Conservation (phyloP, 2,113 vertebrate genomes). For the Gasterosteus nipponicus region DNA sequence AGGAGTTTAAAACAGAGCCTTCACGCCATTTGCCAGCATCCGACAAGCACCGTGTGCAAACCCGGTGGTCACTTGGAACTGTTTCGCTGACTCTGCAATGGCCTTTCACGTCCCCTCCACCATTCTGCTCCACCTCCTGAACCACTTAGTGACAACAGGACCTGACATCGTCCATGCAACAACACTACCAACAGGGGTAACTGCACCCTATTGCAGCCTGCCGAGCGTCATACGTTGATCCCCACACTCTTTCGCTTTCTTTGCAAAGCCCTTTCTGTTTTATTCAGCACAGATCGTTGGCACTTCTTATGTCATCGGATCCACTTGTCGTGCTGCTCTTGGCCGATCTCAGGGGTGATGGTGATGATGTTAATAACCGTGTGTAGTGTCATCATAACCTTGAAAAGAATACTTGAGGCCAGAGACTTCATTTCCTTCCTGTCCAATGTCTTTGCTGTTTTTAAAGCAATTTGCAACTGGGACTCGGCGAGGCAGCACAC, state of each 20-base stretch:
- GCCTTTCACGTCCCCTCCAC: not conserved
- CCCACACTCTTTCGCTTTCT: slow-evolving; percentile 1
- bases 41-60: not conserved
- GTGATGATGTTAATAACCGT: slow-evolving; percentile 65
- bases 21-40: not conserved
- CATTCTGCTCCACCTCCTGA: slow-evolving; percentile 12
- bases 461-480: slow-evolving; percentile 49
- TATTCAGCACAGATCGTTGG: slow-evolving; percentile 47
- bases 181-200: not conserved
- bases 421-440: slow-evolving; percentile 42
- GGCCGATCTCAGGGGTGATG: slow-evolving; percentile 61
- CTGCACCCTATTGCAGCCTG: not conserved
- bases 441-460: slow-evolving; percentile 59
- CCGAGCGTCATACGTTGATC: not conserved
- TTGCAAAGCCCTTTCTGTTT: slow-evolving; percentile 19
- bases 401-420: slow-evolving; percentile 60
- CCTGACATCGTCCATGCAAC: not conserved
- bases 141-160: slow-evolving; percentile 6
- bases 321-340: slow-evolving; percentile 27
- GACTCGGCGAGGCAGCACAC: slow-evolving; percentile 35
- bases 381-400: slow-evolving; percentile 54
- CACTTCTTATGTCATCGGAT: slow-evolving; percentile 48
- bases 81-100: not conserved
- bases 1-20: not conserved
- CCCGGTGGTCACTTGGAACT: not conserved